A percentile compares a stretch with the other conserved stretches of the same genome.
Evolutionary conservation across 2,113 vertebrate genomes (phyloP).

Genomic region (Fregata magnificens): DNA sequence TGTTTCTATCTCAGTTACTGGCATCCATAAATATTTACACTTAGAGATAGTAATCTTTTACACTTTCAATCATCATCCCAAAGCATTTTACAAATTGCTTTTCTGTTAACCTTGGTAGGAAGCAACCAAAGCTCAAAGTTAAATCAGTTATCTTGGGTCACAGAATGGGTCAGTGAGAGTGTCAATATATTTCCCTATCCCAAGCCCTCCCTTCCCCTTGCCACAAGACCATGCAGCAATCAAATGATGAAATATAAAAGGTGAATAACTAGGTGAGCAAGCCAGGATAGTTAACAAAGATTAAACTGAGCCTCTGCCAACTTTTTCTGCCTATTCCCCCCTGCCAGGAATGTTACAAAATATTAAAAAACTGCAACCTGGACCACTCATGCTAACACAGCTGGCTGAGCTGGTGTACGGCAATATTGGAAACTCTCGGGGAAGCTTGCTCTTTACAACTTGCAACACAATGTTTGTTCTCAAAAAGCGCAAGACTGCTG

Average conservation of each 20-base stretch:
- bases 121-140: background rate
- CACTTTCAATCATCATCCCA: background rate
- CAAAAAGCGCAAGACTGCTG: background rate
- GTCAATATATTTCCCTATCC: background rate
- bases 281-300: background rate
- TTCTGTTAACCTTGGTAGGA: background rate
- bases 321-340: background rate
- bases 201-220: background rate
- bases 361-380: background rate
- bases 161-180: background rate
- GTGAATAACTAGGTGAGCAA: background rate
- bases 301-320: background rate
- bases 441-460: background rate
- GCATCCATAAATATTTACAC: constrained; percentile 4
- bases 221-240: background rate
- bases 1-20: background rate
- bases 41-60: background rate
- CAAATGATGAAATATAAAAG: background rate
- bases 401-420: background rate
- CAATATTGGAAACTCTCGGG: background rate
- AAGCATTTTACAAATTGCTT: constrained; percentile 6
- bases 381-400: background rate
- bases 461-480: background rate
- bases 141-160: background rate
- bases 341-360: background rate